Base-by-base conservation (phyloP, 2,113 vertebrate genomes). In the Gymnarchus niloticus region DNA sequence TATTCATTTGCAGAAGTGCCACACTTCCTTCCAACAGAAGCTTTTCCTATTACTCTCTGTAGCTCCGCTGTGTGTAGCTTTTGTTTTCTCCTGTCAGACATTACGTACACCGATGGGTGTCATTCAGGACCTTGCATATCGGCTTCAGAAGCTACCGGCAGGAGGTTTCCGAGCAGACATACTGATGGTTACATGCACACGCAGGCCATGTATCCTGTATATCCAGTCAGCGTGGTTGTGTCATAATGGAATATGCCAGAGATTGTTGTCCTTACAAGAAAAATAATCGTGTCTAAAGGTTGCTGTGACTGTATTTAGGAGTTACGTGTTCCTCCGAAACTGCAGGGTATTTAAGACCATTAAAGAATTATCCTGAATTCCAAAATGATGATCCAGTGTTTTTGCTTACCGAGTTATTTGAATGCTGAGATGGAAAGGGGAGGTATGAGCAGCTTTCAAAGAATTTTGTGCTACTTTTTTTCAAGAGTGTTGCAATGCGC, bases 191-290 rank as follows among this genome's bases (percentile, higher is more conserved):
- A 56, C 19, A 57, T 41, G 33, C 82, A 83, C 82, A 44, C 57
- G 52, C 49, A 19, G 33, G 33, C 57, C 81, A 83, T 56, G 28
- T 81, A n/a, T n/a, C n/a, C n/a, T n/a, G 80, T 37, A 56, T 19
- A 5, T 56, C 28, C 25, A 33, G 8, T 83, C 33, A 23, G 28
- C 52, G 33, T 21, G 46, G 19, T 56, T 41, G 46, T 56, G 6
- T 2, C n/a, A 25, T 56, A 83, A 83, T 56, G 54, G 81, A 56
- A 44, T 37, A 54, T 81, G 46, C 49, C 49, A 78, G 80, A 52
- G 80, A 54, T 81, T 52, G 46, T 81, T 81, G 51, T 52, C 44
- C 44, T 78, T 48, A 46, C 37, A 78, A 78, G 76, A 78, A 48
- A 78, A 78, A 78, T 48, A 78, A 78, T 41, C 37, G 6, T 6